Evolutionary conservation across 2,797 vertebrate genomes (phyloP).

Genomic region (Anguilla obscura): DNA sequence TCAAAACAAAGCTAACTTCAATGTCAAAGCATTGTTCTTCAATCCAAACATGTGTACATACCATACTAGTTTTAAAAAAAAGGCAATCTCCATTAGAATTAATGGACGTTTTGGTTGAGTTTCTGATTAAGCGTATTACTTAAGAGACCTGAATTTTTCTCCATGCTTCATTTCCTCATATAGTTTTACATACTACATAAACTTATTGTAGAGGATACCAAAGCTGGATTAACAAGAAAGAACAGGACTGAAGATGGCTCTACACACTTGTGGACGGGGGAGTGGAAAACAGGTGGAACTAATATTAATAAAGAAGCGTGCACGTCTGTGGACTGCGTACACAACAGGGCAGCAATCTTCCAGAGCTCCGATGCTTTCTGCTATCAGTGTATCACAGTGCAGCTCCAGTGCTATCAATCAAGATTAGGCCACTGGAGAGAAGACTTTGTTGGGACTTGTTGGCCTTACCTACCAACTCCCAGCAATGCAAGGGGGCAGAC

Average conservation of each 20-base stretch:
- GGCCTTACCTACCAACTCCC: not conserved
- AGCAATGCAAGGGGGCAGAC: not conserved
- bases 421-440: not conserved
- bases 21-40: not conserved
- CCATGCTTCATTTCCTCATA: not conserved
- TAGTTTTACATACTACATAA: not conserved
- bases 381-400: not conserved
- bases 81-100: not conserved
- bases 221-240: not conserved
- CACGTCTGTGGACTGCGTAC: constrained; percentile 25
- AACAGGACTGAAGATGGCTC: constrained; percentile 23
- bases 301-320: constrained; percentile 43
- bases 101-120: not conserved
- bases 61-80: not conserved
- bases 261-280: constrained; percentile 9
- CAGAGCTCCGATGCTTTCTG: not conserved
- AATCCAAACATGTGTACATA: not conserved
- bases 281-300: constrained; percentile 38
- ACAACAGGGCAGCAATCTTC: constrained; percentile 16
- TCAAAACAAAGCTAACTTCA: not conserved
- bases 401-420: not conserved
- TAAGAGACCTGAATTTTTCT: not conserved
- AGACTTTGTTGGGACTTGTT: not conserved
- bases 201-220: constrained; percentile 9
- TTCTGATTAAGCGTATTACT: not conserved